These are phyloP conservation scores for Allophyes oxyacanthae DNA, from an alignment of 2,888 invertebrate genomes.

Conservation along the genomic window DNA sequence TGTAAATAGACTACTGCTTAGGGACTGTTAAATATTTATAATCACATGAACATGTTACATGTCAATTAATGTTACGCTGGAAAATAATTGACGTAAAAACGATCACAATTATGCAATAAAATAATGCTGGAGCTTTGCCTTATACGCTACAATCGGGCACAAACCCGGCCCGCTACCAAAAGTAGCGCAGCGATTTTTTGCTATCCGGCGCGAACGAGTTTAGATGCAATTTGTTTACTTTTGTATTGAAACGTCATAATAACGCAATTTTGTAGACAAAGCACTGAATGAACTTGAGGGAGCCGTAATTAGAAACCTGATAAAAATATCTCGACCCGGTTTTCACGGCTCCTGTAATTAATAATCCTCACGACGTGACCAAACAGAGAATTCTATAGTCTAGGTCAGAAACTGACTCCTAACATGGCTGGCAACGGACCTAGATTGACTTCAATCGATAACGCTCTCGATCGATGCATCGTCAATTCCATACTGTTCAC, in stretches of 20 bases:
- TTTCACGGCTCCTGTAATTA: conserved; percentile 75
- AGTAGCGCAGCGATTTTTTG: conserved; percentile 67
- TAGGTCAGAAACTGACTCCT: conserved; percentile 70
- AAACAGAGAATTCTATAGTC: conserved; percentile 73
- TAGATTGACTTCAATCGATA: conserved; percentile 69
- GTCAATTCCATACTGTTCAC: conserved; percentile 54
- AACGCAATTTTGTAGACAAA: conserved; percentile 58
- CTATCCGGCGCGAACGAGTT: conserved; percentile 52
- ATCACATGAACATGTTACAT: conserved; percentile 74
- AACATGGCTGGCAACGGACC: conserved; percentile 67
- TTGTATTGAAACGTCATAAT: conserved; percentile 66
- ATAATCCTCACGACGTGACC: conserved; percentile 73
- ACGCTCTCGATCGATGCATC: conserved; percentile 64
- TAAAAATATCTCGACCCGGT: conserved; percentile 72
- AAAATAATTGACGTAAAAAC: conserved; percentile 85
- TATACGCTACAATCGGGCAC: conserved; percentile 67
- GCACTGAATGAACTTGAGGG: conserved; percentile 58
- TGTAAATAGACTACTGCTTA: conserved; percentile 52
- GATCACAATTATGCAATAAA: conserved; percentile 76
- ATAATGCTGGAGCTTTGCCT: conserved; percentile 72
- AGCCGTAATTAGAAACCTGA: conserved; percentile 69
- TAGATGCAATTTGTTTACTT: conserved; percentile 64
- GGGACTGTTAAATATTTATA: conserved; percentile 76
- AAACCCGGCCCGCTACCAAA: conserved; percentile 65
- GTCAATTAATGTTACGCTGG: conserved; percentile 80